Percentiles rank a stretch among this genome's conserved stretches.
Conservation (phyloP, 2,797 vertebrate species). For the Gymnoscopelus microlampas region DNA sequence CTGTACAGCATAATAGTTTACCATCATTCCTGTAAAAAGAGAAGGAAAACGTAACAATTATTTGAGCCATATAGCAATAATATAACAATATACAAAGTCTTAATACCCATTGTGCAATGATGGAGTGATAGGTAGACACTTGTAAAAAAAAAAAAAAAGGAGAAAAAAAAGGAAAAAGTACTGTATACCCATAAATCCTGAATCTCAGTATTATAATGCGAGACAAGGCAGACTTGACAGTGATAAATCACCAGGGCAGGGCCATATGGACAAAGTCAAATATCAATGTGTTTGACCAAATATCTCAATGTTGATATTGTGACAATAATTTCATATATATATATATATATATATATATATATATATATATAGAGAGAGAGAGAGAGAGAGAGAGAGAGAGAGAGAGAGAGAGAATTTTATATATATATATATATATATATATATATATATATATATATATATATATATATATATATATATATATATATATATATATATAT, state of each 20-base stretch:
- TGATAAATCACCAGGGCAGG: too few relatives aligned
- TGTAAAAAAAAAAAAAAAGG: background rate
- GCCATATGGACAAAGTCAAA: too few relatives aligned
- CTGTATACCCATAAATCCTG: conserved; percentile 6
- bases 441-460: too few relatives aligned
- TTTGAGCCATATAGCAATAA: conserved; percentile 52
- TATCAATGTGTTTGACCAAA: background rate
- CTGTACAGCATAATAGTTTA: conserved; percentile 31
- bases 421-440: too few relatives aligned
- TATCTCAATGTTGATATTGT: too few relatives aligned
- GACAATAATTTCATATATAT: background rate
- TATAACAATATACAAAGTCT: conserved; percentile 52
- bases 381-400: too few relatives aligned
- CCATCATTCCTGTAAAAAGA: conserved; percentile 39
- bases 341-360: too few relatives aligned
- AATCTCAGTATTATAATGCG: conserved; percentile 3
- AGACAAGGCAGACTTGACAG: background rate
- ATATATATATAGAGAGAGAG: too few relatives aligned
- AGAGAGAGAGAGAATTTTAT: too few relatives aligned
- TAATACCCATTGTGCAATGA: conserved; percentile 13
- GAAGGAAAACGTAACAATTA: conserved; percentile 31
- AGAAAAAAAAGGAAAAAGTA: background rate
- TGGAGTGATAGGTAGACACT: conserved; percentile 22
- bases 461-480: too few relatives aligned
- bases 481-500: too few relatives aligned